A percentile compares a stretch with the other conserved stretches of the same genome.
These are phyloP conservation scores for Antedon bifida DNA, from an alignment of 35 echinoderm and acorn worm genomes.

Conservation along the genomic window DNA sequence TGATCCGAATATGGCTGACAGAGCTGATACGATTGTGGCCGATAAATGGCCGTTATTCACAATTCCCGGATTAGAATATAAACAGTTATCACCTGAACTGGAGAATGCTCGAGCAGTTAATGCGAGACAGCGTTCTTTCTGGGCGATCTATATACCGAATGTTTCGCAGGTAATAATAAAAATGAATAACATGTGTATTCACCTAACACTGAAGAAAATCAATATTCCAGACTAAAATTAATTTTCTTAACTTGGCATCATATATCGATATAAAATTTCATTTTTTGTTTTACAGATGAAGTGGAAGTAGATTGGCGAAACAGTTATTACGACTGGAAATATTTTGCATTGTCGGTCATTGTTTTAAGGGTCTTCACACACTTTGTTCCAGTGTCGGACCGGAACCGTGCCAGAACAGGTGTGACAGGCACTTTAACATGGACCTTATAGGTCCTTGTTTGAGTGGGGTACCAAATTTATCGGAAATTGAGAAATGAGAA, in stretches of 20 bases:
- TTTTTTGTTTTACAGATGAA: neutral
- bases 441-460: too few species aligned
- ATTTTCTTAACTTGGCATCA: too few species aligned
- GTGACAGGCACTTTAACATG: too few species aligned
- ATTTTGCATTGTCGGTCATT: neutral
- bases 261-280: too few species aligned
- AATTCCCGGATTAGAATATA: constrained; percentile 2
- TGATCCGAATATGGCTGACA: neutral
- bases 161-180: neutral
- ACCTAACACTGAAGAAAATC: too few species aligned
- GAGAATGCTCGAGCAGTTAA: neutral
- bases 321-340: neutral
- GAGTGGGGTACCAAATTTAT: too few species aligned
- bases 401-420: too few species aligned
- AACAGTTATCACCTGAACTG: neutral
- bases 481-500: too few species aligned
- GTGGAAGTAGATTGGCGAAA: neutral
- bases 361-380: too few species aligned
- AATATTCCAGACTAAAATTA: too few species aligned
- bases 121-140: neutral
- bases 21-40: neutral
- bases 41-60: neutral
- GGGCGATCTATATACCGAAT: neutral
- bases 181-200: too few species aligned
- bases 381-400: too few species aligned